phyloP scores from a whole-genome alignment of 2,888 invertebrate genomes.

The Ctenicera cuprea region DNA sequence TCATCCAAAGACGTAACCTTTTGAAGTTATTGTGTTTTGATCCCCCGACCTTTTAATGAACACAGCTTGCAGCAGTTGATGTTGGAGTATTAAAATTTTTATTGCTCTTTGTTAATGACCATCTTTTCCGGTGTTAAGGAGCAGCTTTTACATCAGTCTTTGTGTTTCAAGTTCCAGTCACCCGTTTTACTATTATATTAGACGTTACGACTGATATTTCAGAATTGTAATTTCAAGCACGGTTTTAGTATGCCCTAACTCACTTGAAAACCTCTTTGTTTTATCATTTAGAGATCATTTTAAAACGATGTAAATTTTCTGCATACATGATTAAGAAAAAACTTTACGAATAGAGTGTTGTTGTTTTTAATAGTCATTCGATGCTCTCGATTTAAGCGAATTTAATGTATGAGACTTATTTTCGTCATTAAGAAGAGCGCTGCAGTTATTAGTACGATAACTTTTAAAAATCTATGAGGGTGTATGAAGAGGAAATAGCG shows the following conservation, averaged over 20 bases:
- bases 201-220: neutral
- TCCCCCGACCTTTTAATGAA: conserved; percentile 41
- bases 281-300: neutral
- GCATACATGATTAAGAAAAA: too few relatives aligned
- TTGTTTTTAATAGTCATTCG: too few relatives aligned
- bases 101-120: conserved; percentile 39
- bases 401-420: too few relatives aligned
- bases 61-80: conserved; percentile 35
- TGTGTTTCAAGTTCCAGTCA: conserved; percentile 22
- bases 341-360: too few relatives aligned
- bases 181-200: conserved; percentile 20
- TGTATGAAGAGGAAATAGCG: conserved; percentile 23
- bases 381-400: too few relatives aligned
- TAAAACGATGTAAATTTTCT: neutral
- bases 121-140: conserved; percentile 37
- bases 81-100: conserved; percentile 41
- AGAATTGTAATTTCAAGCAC: neutral
- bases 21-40: conserved; percentile 39
- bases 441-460: neutral
- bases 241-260: neutral
- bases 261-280: neutral
- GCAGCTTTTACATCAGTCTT: conserved; percentile 22
- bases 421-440: neutral
- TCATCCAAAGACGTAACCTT: conserved; percentile 7
- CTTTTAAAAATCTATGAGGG: conserved; percentile 2